Percentiles rank a stretch among this genome's conserved stretches.
Evolutionary conservation across 2,888 invertebrate species (phyloP).

Genomic region (Parnassius glacialis): DNA sequence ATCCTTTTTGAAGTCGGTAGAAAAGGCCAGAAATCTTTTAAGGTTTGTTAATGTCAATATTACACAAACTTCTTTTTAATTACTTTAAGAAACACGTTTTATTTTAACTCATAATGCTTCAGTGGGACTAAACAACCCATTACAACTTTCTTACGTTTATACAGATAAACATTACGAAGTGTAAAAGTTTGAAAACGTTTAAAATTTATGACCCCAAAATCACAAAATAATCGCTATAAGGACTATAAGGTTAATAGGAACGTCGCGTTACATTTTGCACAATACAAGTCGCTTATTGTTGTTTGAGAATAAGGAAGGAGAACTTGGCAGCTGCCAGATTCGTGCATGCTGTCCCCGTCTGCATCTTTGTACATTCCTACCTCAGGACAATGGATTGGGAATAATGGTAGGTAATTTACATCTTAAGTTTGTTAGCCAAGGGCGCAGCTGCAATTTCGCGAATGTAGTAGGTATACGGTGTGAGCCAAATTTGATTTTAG

Average conservation of each 20-base stretch:
- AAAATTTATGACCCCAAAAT: slow-evolving; percentile 13
- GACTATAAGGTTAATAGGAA: slow-evolving; percentile 50
- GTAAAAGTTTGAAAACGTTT: slow-evolving; percentile 2
- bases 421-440: slow-evolving; percentile 76
- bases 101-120: too few species aligned
- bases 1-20: too few species aligned
- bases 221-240: slow-evolving; percentile 32
- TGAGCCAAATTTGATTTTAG: slow-evolving; percentile 44
- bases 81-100: too few species aligned
- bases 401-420: slow-evolving; percentile 81
- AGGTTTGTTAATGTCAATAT: slow-evolving; percentile 5
- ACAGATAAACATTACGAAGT: background rate
- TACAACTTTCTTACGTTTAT: too few species aligned
- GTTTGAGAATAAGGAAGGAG: slow-evolving; percentile 65
- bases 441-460: slow-evolving; percentile 74
- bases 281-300: slow-evolving; percentile 65
- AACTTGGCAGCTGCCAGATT: slow-evolving; percentile 76
- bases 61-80: background rate
- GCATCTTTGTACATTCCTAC: slow-evolving; percentile 69
- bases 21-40: background rate
- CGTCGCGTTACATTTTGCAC: slow-evolving; percentile 74
- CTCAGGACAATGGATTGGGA: slow-evolving; percentile 59
- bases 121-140: too few species aligned
- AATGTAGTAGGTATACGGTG: slow-evolving; percentile 38
- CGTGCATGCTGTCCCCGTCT: slow-evolving; percentile 76